Evolutionary conservation across 2,888 invertebrate genomes (phyloP), one percentile per base, ranked within the genome.

Genomic region (Rhopalosiphum nymphaeae): DNA sequence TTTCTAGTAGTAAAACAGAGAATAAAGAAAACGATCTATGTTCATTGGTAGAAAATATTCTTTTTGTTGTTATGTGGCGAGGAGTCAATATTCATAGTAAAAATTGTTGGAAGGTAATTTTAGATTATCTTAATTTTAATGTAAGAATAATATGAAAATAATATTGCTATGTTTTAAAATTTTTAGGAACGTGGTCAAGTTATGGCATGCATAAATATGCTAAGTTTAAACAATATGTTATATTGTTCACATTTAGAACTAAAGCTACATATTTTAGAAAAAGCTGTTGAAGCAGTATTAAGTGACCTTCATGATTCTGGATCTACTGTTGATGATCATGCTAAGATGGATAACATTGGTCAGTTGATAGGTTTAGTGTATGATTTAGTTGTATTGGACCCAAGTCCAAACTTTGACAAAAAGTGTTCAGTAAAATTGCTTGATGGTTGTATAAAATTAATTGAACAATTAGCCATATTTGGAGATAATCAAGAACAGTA

Each of bases 61-160:
- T 97, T 78, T 96, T 97, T 95, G 97, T 96, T 21, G 95, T 97
- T 1, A 96, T 97, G 95, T 97, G 97, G 97, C 96, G 97, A 95
- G 97, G 97, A 36, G 96, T 97, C 44, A 96, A 96, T 93, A 96
- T 96, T 89, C 96, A 96, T 49, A 96, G 96, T 95, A 96, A 96
- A 49, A 96, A 96, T 29, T 96, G 96, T 61, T 97, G 97, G 97
- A 96, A 96, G 96, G 96, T 96, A 95, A 46, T 46, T 46, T 46
- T 46, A 46, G 44, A 46, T 46, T 0, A 46, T 0, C 16, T 53
- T 53, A 13, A 95, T 94, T 95, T 89, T 26, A 44, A 78, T 61
- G 21, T 91, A 53, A 3, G 4, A 5, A n/a, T 36, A n/a, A 86
- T 57, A 46, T 56, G 5, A 85, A 26, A 57, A 89, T 44, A 56